Conservation (phyloP, 2,888 invertebrate species). For the Adela reaumurella region DNA sequence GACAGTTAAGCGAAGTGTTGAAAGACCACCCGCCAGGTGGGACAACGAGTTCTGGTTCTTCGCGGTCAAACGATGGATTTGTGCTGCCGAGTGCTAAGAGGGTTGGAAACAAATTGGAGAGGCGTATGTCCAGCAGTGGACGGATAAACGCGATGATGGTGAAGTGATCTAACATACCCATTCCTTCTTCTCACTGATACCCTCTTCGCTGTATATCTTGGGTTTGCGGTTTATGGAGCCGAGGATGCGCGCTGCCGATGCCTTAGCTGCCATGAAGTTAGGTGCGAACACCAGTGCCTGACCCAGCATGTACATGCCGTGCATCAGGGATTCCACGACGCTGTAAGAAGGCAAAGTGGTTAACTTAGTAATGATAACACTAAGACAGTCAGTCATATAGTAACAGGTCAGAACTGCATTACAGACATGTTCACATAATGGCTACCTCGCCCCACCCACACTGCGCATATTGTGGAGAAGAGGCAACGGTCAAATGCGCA, state of each 20-base stretch:
- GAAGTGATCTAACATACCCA: conserved; percentile 4
- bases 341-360: too few species aligned
- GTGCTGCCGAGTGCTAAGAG: too few species aligned
- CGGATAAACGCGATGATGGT: too few species aligned
- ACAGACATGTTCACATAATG: too few species aligned
- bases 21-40: too few species aligned
- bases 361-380: background rate
- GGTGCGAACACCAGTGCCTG: conserved; percentile 75
- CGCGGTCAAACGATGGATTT: too few species aligned
- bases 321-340: conserved; percentile 71
- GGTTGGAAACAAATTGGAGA: too few species aligned
- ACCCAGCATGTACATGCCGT: conserved; percentile 76
- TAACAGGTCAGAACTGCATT: background rate
- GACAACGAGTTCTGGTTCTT: too few species aligned
- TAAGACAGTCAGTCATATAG: background rate
- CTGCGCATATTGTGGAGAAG: too few species aligned
- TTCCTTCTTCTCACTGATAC: conserved; percentile 29
- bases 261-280: conserved; percentile 67
- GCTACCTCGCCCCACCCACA: too few species aligned
- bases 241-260: conserved; percentile 34
- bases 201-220: conserved; percentile 28
- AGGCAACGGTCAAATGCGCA: background rate
- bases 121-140: too few species aligned
- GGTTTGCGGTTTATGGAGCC: conserved; percentile 32
- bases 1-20: too few species aligned